phyloP scores from a whole-genome alignment of 64 coral and sea anemone species.

The Porites lutea region DNA sequence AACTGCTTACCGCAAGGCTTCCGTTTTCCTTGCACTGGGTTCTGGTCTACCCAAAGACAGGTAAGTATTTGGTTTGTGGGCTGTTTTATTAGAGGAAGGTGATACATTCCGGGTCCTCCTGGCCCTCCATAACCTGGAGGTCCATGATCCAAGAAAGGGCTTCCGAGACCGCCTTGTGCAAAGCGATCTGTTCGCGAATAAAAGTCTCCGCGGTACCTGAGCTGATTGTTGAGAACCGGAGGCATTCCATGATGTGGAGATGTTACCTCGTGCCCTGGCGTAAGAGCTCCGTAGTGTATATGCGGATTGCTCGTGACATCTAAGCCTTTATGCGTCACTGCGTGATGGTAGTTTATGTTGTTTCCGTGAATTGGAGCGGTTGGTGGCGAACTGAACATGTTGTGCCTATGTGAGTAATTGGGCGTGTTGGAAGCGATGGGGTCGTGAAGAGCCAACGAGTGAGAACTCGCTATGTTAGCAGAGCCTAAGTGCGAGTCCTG shows the following conservation, averaged over 20 bases:
- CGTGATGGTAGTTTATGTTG: constrained; percentile 93
- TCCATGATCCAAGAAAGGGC: constrained; percentile 87
- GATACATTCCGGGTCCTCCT: constrained; percentile 83
- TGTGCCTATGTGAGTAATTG: constrained; percentile 91
- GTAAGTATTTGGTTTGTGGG: constrained; percentile 93
- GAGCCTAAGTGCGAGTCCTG: constrained; percentile 89
- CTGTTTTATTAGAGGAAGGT: constrained; percentile 90
- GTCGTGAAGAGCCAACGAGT: constrained; percentile 88
- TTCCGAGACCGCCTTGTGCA: constrained; percentile 80
- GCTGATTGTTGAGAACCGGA: constrained; percentile 69
- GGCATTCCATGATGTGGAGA: constrained; percentile 89
- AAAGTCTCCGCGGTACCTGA: constrained; percentile 79
- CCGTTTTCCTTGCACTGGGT: constrained; percentile 80
- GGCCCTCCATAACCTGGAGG: constrained; percentile 80
- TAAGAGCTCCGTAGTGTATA: constrained; percentile 76
- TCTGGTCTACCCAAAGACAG: constrained; percentile 95
- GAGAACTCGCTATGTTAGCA: constrained; percentile 70
- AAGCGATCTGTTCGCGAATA: constrained; percentile 84
- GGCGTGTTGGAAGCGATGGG: constrained; percentile 79
- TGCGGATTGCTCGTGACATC: constrained; percentile 69
- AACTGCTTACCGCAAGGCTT: constrained; percentile 96
- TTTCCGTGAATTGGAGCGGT: constrained; percentile 82
- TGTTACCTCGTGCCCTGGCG: constrained; percentile 69
- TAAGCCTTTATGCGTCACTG: constrained; percentile 85
- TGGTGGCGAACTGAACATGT: constrained; percentile 82